Conservation (phyloP, 2,888 invertebrate genomes). For the Eristalis intricaria region DNA sequence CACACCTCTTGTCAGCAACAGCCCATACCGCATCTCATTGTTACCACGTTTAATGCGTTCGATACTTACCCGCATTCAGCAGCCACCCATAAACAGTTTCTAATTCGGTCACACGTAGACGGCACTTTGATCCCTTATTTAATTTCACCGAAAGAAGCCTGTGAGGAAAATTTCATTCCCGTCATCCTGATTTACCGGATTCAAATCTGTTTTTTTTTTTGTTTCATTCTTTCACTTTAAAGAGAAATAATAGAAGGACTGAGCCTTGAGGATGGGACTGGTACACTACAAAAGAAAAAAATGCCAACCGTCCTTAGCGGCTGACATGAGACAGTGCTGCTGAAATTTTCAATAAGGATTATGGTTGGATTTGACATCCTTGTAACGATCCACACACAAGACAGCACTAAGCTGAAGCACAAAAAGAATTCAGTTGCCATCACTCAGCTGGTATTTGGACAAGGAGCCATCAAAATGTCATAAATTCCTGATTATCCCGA, state of each 20-base stretch:
- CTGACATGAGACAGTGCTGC: conserved; percentile 47
- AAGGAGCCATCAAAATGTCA: conserved; percentile 82
- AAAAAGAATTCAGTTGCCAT: conserved; percentile 35
- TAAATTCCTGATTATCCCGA: conserved; percentile 80
- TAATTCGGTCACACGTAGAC: conserved; percentile 36
- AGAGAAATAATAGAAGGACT: conserved; percentile 46
- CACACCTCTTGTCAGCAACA: not conserved
- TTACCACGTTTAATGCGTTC: conserved; percentile 52
- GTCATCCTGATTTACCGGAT: conserved; percentile 64
- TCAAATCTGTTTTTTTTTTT: conserved; percentile 41
- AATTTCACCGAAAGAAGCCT: not conserved
- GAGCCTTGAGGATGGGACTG: conserved; percentile 55
- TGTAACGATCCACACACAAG: conserved; percentile 33
- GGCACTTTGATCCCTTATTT: conserved; percentile 43
- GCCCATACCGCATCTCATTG: conserved; percentile 4
- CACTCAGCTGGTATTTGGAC: conserved; percentile 73
- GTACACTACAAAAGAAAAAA: conserved; percentile 32
- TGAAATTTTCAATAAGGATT: conserved; percentile 64
- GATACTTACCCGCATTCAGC: conserved; percentile 44
- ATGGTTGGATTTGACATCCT: conserved; percentile 67
- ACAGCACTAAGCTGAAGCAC: not conserved
- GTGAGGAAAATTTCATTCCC: conserved; percentile 30
- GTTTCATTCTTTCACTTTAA: conserved; percentile 40
- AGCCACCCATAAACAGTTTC: conserved; percentile 26
- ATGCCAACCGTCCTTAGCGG: conserved; percentile 9